Percentiles rank a stretch among this genome's conserved stretches.
These are phyloP conservation scores for Polydrusus tereticollis DNA, from an alignment of 2,888 invertebrate species.

Conservation along the genomic window DNA sequence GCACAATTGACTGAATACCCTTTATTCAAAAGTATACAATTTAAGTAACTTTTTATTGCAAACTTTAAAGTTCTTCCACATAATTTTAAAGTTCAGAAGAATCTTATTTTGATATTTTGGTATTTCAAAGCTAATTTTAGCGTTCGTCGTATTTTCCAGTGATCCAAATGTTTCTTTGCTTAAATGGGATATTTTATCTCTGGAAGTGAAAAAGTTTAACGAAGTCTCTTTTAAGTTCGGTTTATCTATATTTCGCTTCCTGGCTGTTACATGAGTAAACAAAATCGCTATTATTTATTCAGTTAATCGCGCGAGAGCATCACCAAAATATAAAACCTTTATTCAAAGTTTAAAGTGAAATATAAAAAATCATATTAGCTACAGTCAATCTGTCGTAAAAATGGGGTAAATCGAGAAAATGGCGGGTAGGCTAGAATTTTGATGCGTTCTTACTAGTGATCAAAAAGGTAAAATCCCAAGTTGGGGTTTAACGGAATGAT, in stretches of 20 bases:
- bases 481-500: too few relatives aligned
- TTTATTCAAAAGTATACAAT: too few relatives aligned
- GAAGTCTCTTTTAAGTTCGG: not conserved
- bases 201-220: conserved; percentile 5
- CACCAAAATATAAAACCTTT: not conserved
- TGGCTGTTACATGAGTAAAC: not conserved
- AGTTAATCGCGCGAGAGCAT: not conserved
- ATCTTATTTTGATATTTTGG: conserved; percentile 4
- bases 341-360: too few relatives aligned
- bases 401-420: too few relatives aligned
- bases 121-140: not conserved
- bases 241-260: conserved; percentile 1
- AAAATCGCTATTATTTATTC: not conserved
- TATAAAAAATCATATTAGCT: too few relatives aligned
- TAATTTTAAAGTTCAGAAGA: conserved; percentile 4
- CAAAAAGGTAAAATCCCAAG: too few relatives aligned
- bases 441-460: too few relatives aligned
- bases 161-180: conserved; percentile 2
- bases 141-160: not conserved
- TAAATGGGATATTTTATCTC: conserved; percentile 2
- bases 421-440: too few relatives aligned
- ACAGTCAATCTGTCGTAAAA: too few relatives aligned
- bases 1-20: too few relatives aligned
- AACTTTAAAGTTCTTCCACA: not conserved
- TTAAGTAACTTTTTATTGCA: not conserved